These are phyloP conservation scores for Meiosimyza decipiens DNA, from an alignment of 2,888 invertebrate species.

Conservation along the genomic window DNA sequence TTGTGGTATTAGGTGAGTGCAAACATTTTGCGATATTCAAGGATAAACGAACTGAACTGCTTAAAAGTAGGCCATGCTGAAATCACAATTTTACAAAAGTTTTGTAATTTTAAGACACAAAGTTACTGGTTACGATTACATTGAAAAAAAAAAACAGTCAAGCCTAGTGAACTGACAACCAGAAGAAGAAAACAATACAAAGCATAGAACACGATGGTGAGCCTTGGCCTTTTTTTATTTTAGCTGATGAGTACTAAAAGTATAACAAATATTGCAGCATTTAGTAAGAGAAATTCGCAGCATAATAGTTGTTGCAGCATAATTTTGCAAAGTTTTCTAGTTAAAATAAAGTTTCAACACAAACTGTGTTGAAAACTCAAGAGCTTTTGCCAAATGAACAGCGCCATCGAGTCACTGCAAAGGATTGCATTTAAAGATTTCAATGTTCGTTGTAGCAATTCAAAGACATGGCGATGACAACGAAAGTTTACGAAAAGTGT, in stretches of 20 bases:
- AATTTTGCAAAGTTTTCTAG: constrained; percentile 35
- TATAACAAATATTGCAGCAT: too few species aligned
- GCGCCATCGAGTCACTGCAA: background rate
- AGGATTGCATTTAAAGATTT: too few species aligned
- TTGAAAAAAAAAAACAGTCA: too few species aligned
- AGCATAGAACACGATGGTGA: too few species aligned
- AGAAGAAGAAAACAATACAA: too few species aligned
- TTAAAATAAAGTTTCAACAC: constrained; percentile 32
- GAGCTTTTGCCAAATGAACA: constrained; percentile 13
- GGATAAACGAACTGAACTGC: background rate
- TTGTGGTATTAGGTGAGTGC: constrained; percentile 75
- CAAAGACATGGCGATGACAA: constrained; percentile 7
- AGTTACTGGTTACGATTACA: too few species aligned
- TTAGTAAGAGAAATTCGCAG: background rate
- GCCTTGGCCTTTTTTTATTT: too few species aligned
- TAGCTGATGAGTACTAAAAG: too few species aligned
- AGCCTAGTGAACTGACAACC: too few species aligned
- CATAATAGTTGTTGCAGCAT: constrained; percentile 2
- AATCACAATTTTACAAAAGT: constrained; percentile 17
- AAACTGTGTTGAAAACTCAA: constrained; percentile 6
- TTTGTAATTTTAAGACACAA: constrained; percentile 22
- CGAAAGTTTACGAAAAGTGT: constrained; percentile 27
- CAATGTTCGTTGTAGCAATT: too few species aligned
- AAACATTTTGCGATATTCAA: background rate
- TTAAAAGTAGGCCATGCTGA: constrained; percentile 30